Base-by-base conservation (phyloP, 2,113 vertebrate species). In the Scophthalmus maximus region DNA sequence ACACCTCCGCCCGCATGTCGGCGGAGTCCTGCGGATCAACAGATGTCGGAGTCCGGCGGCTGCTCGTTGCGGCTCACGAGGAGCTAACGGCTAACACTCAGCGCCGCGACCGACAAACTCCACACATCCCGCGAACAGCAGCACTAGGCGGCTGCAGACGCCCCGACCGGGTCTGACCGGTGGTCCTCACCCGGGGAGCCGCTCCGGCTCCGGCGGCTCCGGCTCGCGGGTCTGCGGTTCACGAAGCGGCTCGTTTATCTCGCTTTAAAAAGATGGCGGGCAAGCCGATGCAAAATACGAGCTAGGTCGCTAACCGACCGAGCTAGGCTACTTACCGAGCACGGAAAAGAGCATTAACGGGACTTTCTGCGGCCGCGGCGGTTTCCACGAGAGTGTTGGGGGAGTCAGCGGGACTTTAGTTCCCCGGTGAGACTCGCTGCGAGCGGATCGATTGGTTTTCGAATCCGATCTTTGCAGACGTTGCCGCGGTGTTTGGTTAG, bases 241-340 rank as follows among this genome's bases (percentile, higher is more conserved):
- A 49, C 78, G 56, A 72, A 77, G 88, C 83, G 68, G 74, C 76
- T 68, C 80, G 66, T 76, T 79, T 79, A 81, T 92, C 89, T 91
- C 82, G 91, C 90, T 91, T 90, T 91, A 87, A 94, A 95, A 98
- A 98, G 95, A 97, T 97, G 96, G 96, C 96, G 96, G 95, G 95
- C 95, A 93, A 89, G 91, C 86, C 74, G 77, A 78, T 25, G 87
- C 86, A 82, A 84, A 73, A 82, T 73, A 87, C 40, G 20, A 77
- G 75, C 83, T 87, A 82, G 63, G 32, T 49, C 4, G 61, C 64
- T 62, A 67, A 73, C 84, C 68, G 64, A 15, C 30, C 38, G 65
- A 72, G 89, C 84, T 69, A 68, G 40, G 87, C 84, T 83, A 80
- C 79, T 78, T 23, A 83, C 68, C 89, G 79, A 83, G 60, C 51